A percentile compares a stretch with the other conserved stretches of the same genome.
phyloP scores from a whole-genome alignment of 2,888 invertebrate species.

The Lasioglossum lativentre region DNA sequence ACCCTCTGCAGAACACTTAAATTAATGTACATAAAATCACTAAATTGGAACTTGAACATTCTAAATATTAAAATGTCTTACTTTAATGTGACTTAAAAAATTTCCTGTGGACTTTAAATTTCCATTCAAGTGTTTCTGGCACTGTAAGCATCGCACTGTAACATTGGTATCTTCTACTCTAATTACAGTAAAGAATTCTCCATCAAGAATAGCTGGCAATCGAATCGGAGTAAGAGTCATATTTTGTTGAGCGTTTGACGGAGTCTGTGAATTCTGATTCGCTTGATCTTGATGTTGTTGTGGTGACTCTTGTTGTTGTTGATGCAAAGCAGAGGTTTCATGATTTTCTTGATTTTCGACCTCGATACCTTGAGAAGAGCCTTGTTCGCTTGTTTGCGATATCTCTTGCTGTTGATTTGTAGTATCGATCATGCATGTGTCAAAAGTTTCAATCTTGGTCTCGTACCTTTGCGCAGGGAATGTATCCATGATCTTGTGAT shows the following conservation, averaged over 20 bases:
- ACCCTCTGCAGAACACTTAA: conserved; percentile 78
- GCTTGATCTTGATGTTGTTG: conserved; percentile 66
- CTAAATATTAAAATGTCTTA: conserved; percentile 55
- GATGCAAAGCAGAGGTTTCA: conserved; percentile 60
- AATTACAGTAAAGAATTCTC: conserved; percentile 82
- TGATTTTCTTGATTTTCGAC: conserved; percentile 75
- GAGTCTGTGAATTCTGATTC: conserved; percentile 74
- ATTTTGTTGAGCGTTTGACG: conserved; percentile 76
- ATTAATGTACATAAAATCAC: conserved; percentile 36
- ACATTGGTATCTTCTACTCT: conserved; percentile 83
- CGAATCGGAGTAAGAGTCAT: conserved; percentile 81
- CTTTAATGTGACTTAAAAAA: conserved; percentile 83
- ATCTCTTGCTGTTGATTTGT: conserved; percentile 75
- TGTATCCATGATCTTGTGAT: conserved; percentile 77
- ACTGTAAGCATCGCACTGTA: conserved; percentile 82
- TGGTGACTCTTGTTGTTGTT: conserved; percentile 59
- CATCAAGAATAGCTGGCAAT: conserved; percentile 82
- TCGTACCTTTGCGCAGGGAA: conserved; percentile 77
- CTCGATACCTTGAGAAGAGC: conserved; percentile 65
- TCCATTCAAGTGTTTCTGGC: conserved; percentile 82
- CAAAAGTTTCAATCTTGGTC: conserved; percentile 79
- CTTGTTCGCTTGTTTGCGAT: conserved; percentile 71
- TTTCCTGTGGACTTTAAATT: conserved; percentile 84
- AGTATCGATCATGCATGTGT: conserved; percentile 79
- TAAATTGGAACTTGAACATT: not conserved